A percentile compares a stretch with the other conserved stretches of the same genome.
Evolutionary conservation across 2,113 vertebrate genomes (phyloP).

Genomic region (Meleagris gallopavo): DNA sequence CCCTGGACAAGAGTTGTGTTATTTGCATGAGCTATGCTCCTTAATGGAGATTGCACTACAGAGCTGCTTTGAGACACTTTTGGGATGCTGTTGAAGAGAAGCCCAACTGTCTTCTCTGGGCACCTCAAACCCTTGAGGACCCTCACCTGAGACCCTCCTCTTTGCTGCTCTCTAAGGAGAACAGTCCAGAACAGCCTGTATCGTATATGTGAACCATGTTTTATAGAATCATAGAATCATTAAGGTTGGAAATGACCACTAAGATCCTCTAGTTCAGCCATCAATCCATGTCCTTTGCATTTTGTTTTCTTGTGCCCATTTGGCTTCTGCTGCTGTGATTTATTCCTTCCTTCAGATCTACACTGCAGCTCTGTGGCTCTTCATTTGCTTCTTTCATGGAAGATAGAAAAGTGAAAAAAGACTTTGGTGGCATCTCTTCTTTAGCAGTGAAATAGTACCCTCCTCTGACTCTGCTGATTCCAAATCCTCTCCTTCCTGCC

Average conservation of each 20-base stretch:
- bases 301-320: neutral
- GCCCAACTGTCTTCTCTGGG: neutral
- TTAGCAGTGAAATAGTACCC: neutral
- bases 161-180: slow-evolving; percentile 13
- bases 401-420: neutral
- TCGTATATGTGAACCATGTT: rapidly evolving
- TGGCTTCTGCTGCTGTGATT: neutral
- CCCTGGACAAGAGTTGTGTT: neutral
- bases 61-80: neutral
- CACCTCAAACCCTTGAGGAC: neutral
- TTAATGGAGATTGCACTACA: neutral
- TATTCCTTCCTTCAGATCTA: neutral
- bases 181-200: neutral
- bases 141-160: neutral
- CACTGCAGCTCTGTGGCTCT: neutral
- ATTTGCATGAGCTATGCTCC: neutral
- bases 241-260: too few species aligned
- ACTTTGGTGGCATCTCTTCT: neutral
- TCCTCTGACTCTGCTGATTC: neutral
- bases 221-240: neutral
- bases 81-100: neutral
- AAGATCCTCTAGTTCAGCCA: too few species aligned
- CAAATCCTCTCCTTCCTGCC: neutral
- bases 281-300: neutral
- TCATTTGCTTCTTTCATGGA: neutral